Evolutionary conservation across 2,888 invertebrate species (phyloP), one percentile per base, ranked within the genome.

Genomic region (Monopis laevigella): DNA sequence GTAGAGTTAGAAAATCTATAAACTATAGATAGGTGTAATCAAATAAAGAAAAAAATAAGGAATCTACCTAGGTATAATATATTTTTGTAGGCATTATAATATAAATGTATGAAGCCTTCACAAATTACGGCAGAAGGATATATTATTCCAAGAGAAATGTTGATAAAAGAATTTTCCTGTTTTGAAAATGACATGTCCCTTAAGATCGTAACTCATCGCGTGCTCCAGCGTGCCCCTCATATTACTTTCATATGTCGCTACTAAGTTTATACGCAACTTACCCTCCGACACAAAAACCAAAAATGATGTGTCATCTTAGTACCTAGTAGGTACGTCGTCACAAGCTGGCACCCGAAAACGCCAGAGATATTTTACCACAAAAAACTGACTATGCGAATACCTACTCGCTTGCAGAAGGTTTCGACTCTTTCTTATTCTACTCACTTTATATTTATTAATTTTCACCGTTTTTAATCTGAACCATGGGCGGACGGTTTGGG

Each of bases 161-260:
- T 60, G 63, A 63, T 65, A 63, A 59, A 64, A 64, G 59, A 64
- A 65, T 65, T 62, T 61, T 57, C 54, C 50, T 54, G 59, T 59
- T 58, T 54, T 49, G 48, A 54, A 51, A 59, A 59, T 61, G 59
- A 62, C 62, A 55, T 56, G 62, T 59, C 62, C 61, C 59, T 53
- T 56, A 45, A 35, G 59, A 58, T 63, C 65, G 62, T 66, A 64
- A 66, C 62, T 66, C 63, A 65, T 59, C 56, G 52, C 52, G 47
- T 50, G 45, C 48, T 51, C 47, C 55, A 55, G 52, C 52, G 47
- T 50, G 45, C 48, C 51, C 47, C 55, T 60, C 57, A 60, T 65
- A 65, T 63, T 64, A 63, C 55, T 57, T 56, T 59, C 54, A 59
- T 62, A 59, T 56, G 58, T 43, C 53, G 50, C 52, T 51, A 41